Conservation (phyloP, 2,888 invertebrate species). For the Agonopterix subpropinquella region DNA sequence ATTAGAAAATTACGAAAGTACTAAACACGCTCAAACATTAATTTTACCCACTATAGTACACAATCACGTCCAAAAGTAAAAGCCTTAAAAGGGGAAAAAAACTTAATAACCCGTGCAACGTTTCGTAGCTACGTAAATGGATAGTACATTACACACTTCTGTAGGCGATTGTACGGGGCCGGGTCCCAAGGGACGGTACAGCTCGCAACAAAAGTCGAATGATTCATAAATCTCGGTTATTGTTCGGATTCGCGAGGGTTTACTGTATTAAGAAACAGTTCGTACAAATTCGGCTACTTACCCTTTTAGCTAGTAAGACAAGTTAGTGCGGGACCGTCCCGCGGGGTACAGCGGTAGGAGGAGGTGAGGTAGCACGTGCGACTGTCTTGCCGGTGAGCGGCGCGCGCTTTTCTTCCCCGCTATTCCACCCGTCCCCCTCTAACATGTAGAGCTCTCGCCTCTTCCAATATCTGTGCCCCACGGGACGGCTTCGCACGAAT, state of each 20-base stretch:
- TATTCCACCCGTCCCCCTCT: no score
- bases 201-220: constrained; percentile 23
- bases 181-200: constrained; percentile 9
- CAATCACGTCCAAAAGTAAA: not conserved
- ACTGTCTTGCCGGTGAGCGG: no score
- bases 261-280: constrained; percentile 7
- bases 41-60: no score
- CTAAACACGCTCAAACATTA: not conserved
- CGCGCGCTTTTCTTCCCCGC: no score
- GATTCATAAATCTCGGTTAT: constrained; percentile 25
- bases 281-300: constrained; percentile 8
- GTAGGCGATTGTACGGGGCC: constrained; percentile 16
- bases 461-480: no score
- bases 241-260: constrained; percentile 16
- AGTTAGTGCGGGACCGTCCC: no score
- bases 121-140: constrained; percentile 1
- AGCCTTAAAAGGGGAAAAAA: no score
- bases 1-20: not conserved
- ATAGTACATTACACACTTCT: constrained; percentile 12
- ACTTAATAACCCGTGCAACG: no score
- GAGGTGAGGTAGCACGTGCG: no score
- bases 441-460: no score
- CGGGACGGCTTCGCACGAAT: no score
- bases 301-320: not conserved
- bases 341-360: no score